Conservation (phyloP, 2,113 vertebrate species). For the Dendrocopos noguchii region DNA sequence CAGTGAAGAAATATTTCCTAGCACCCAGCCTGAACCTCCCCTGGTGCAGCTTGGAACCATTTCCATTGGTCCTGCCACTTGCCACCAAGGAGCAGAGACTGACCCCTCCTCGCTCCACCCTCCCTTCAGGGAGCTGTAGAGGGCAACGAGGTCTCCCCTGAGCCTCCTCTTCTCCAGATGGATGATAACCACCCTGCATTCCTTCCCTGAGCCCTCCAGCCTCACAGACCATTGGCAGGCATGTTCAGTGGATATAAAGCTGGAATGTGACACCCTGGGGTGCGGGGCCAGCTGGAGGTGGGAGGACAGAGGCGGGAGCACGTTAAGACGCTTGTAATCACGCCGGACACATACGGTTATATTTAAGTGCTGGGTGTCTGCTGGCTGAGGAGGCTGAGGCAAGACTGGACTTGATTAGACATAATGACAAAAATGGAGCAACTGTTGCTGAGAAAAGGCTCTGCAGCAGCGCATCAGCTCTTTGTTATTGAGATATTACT, state of each 20-base stretch:
- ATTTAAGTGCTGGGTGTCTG: constrained; percentile 67
- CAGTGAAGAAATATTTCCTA: too few species aligned
- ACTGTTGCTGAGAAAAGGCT: constrained; percentile 61
- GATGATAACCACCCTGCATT: not conserved
- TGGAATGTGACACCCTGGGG: constrained; percentile 56
- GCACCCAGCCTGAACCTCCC: too few species aligned
- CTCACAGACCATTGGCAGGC: accelerated
- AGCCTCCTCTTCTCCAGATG: not conserved
- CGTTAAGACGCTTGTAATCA: not conserved
- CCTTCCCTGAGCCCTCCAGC: not conserved
- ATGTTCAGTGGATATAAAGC: not conserved
- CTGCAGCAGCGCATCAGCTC: constrained; percentile 31
- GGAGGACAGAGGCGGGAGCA: constrained; percentile 18
- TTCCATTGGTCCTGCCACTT: too few species aligned
- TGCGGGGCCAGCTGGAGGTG: constrained; percentile 43
- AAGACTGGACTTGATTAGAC: constrained; percentile 74
- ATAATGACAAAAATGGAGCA: constrained; percentile 70
- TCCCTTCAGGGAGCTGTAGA: too few species aligned
- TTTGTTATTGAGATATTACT: constrained; percentile 64
- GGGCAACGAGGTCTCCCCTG: too few species aligned
- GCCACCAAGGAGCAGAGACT: too few species aligned
- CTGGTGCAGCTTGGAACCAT: too few species aligned
- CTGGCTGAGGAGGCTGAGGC: constrained; percentile 55
- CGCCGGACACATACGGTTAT: constrained; percentile 59
- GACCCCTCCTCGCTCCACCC: too few species aligned